Evolutionary conservation across 2,113 vertebrate genomes (phyloP), one percentile per base, ranked within the genome.

Genomic region (Tor tambroides): DNA sequence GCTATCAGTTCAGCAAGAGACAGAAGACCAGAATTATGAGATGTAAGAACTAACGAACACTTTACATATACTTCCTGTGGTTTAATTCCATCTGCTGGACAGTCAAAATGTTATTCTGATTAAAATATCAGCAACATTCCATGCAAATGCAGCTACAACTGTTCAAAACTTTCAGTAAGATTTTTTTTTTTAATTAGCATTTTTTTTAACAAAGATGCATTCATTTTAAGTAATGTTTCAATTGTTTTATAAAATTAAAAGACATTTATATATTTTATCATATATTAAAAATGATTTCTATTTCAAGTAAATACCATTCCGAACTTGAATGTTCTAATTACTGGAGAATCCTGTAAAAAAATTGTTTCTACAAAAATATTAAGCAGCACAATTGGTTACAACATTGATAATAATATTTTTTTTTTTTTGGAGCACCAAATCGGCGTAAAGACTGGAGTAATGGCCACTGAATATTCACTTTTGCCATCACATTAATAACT

Each of bases 21-120:
- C 98, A 0, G 98, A 99, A 89, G 98, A 99, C 91, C 98, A 99
- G 89, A 99, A 99, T 93, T 99, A 99, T 43, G 95, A 98, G 87
- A 96, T 99, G 98, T 99, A 96, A 2, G 88, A 35, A 51, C 30
- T 51, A 14, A 23, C 51, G 38, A 49, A 69, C 23, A 63, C 0
- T 1, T 10, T 4, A 41, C 21, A 82, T 7, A 67, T 21, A 63
- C 54, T 80, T 59, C 51, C 4, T 28, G n/a, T 51, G 5, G 30
- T 77, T 51, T 32, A 32, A 76, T 49, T 4, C 23, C n/a, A 26
- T 26, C 2, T 8, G 12, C 41, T 76, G 23, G 19, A 43, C n/a
- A 51, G 46, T 77, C 26, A 54, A 32, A 69, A 8, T 2, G 9
- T 8, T 3, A 32, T 9, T 69, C 65, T 19, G 15, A 17, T 77